A percentile compares a stretch with the other conserved stretches of the same genome.
These are phyloP conservation scores for Peucedramus taeniatus DNA, from an alignment of 2,113 vertebrate genomes.

Conservation along the genomic window DNA sequence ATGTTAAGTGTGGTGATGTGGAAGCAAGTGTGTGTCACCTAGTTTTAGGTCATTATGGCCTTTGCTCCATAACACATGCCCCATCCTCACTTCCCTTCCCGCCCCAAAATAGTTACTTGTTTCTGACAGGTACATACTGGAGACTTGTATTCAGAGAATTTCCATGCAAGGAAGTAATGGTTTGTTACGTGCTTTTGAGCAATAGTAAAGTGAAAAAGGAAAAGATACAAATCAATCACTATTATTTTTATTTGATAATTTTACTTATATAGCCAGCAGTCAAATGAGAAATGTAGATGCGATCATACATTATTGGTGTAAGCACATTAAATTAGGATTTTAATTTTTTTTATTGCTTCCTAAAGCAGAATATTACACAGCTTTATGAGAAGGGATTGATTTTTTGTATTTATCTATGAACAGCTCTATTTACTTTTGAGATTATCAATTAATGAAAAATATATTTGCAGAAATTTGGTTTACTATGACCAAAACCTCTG, in stretches of 20 bases:
- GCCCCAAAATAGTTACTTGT: not conserved
- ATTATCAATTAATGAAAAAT: not conserved
- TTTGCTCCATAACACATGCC: not conserved
- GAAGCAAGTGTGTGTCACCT: not conserved
- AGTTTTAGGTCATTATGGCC: not conserved
- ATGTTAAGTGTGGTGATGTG: fast-evolving
- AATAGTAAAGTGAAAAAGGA: not conserved
- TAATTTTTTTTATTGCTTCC: not conserved
- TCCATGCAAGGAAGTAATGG: not conserved
- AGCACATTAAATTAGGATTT: not conserved
- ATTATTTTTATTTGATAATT: not conserved
- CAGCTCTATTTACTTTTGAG: not conserved
- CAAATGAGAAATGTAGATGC: not conserved
- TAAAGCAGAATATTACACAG: not conserved
- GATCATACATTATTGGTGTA: not conserved
- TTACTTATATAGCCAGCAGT: not conserved
- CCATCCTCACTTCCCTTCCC: not conserved
- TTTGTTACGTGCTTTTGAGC: not conserved
- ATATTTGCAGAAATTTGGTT: not conserved
- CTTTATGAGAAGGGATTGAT: not conserved
- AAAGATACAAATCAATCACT: not conserved
- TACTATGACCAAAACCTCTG: not conserved
- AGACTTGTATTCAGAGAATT: not conserved
- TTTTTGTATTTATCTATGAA: not conserved
- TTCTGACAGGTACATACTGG: not conserved